Percentiles rank a stretch among this genome's conserved stretches.
Conservation (phyloP, 2,888 invertebrate genomes). For the Cephus sareptanus region DNA sequence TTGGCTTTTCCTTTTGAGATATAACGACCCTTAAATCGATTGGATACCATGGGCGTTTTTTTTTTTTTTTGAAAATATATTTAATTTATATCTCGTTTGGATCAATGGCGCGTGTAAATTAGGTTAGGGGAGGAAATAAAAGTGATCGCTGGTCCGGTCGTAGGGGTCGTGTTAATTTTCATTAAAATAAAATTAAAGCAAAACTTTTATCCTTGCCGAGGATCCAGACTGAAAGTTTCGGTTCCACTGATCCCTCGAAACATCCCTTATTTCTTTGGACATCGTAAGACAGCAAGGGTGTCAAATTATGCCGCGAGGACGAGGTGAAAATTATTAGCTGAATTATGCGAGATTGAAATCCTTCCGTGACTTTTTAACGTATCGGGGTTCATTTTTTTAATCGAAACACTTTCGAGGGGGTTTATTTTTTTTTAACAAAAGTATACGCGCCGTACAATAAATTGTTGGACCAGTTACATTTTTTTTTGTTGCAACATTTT, state of each 20-base stretch:
- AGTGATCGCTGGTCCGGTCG: constrained; percentile 34
- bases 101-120: constrained; percentile 32
- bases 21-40: neutral
- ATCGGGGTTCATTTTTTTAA: neutral
- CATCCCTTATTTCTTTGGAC: neutral
- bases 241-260: neutral
- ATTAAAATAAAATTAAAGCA: constrained; percentile 42
- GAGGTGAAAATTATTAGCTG: neutral
- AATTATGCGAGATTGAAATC: neutral
- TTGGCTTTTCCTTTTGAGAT: neutral
- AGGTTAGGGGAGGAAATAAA: constrained; percentile 20
- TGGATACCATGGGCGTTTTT: neutral
- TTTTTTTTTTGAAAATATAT: constrained; percentile 12
- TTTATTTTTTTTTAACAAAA: neutral
- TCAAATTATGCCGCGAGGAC: neutral
- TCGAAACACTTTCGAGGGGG: neutral
- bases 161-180: constrained; percentile 35
- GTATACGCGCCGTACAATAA: neutral
- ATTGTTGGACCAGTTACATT: neutral
- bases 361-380: neutral
- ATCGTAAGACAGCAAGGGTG: neutral
- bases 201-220: constrained; percentile 26
- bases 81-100: constrained; percentile 39
- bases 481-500: neutral
- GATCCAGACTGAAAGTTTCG: neutral